Base-by-base conservation (phyloP, 2,888 invertebrate genomes). In the Caenorhabditis sp. region DNA sequence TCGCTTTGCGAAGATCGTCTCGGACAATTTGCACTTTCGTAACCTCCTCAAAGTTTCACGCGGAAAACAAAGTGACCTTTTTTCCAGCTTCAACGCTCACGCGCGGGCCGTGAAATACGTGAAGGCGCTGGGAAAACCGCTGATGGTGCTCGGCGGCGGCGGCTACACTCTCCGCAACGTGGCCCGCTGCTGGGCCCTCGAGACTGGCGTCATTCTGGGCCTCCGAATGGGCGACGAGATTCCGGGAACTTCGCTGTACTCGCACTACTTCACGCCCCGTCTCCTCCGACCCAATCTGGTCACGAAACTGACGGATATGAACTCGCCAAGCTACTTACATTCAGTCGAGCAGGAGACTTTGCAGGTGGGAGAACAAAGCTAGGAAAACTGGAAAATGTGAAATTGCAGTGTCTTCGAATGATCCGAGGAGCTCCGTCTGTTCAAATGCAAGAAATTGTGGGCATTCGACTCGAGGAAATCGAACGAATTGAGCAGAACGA, bases 181-280 rank as follows among this genome's bases (percentile, higher is more conserved):
- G 0, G 98, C 99, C 0, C 92, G 99, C 4, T 98, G 97, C 90
- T 99, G 99, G 99, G 96, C 98, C 0, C 96, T 96, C 87, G 99
- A 99, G 90, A 99, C 99, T 0, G 95, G 97, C 0, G 91, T 99
- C 0, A 90, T 98, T 1, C 93, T 97, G 0, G 96, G 96, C 87
- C 95, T 96, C 87, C 93, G 93, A 74, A 95, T 99, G 68, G 94
- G 94, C 53, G 95, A 96, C 89, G 97, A 98, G 88, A 92, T 99
- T 39, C 99, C 99, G 0, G 86, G 87, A 24, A 82, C 74, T 30
- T 55, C 56, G 35, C 65, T 59, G 7, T 77, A 77, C 30, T 77
- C 70, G 6, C 58, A 72, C 35, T 77, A 41, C 32, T 77, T 78
- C 56, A 50, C 73, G 0, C 78, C 78, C 4, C 37, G 56, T 7